phyloP scores from a whole-genome alignment of 1,140 invertebrate genomes.

The Ooceraea biroi region DNA sequence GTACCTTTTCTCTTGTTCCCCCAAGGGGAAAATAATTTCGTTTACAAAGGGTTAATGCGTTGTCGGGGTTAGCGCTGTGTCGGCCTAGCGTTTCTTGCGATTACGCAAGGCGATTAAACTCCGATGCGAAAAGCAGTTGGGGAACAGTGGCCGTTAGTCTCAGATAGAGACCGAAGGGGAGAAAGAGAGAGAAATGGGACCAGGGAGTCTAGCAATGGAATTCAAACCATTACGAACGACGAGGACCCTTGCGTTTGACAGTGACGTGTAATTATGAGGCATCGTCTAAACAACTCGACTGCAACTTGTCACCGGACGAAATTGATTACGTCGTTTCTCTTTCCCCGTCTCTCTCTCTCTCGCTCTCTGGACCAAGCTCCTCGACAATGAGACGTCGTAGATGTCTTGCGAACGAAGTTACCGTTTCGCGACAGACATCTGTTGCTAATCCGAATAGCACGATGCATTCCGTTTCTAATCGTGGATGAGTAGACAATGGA shows the following conservation, averaged over 20 bases:
- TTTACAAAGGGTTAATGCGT: neutral
- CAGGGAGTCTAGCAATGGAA: conserved; percentile 25
- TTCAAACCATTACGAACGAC: conserved; percentile 50
- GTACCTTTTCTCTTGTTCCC: neutral
- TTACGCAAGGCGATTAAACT: conserved; percentile 64
- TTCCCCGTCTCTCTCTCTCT: neutral
- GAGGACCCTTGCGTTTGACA: conserved; percentile 54
- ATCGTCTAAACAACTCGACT: conserved; percentile 61
- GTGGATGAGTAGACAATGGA: neutral
- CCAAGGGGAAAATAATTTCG: neutral
- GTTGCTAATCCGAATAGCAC: conserved; percentile 43
- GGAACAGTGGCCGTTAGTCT: conserved; percentile 26
- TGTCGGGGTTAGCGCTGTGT: conserved; percentile 14
- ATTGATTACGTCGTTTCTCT: conserved; percentile 45
- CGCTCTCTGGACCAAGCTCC: neutral
- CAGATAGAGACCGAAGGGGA: neutral
- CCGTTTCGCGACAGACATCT: conserved; percentile 41
- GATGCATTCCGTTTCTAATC: conserved; percentile 30
- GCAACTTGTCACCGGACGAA: conserved; percentile 49
- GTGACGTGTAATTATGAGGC: conserved; percentile 53
- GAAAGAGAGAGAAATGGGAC: neutral
- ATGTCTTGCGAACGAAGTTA: conserved; percentile 37
- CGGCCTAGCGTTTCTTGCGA: conserved; percentile 46
- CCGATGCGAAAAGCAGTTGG: conserved; percentile 53
- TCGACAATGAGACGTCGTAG: conserved; percentile 2